Percentiles rank a stretch among this genome's conserved stretches.
These are phyloP conservation scores for Stegophylla sp. DNA, from an alignment of 2,888 invertebrate species.

Conservation along the genomic window DNA sequence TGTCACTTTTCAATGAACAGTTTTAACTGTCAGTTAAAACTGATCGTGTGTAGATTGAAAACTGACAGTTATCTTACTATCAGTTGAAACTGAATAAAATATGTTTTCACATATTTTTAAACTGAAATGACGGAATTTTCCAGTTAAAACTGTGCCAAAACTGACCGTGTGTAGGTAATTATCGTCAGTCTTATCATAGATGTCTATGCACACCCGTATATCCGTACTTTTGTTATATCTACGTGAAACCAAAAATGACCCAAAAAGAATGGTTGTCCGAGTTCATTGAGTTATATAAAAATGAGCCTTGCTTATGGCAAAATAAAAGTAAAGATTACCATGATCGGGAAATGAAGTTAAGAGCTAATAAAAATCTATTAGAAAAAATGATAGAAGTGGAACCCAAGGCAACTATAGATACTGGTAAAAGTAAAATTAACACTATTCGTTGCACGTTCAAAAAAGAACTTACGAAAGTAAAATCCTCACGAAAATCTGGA, in stretches of 20 bases:
- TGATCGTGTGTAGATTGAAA: slow-evolving; percentile 22
- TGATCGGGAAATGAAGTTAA: slow-evolving; percentile 25
- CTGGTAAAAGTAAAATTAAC: slow-evolving; percentile 23
- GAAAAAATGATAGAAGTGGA: slow-evolving; percentile 19
- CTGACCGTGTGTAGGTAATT: slow-evolving; percentile 4
- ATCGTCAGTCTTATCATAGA: no score
- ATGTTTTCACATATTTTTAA: slow-evolving; percentile 23
- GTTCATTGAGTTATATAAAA: slow-evolving; percentile 22
- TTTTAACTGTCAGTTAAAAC: slow-evolving; percentile 14
- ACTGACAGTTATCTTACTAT: slow-evolving; percentile 18
- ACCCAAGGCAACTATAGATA: slow-evolving; percentile 28
- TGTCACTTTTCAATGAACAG: not conserved
- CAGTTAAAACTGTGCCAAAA: slow-evolving; percentile 3
- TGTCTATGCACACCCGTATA: no score
- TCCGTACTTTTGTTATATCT: no score
- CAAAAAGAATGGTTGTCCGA: slow-evolving; percentile 31
- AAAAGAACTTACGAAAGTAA: slow-evolving; percentile 22
- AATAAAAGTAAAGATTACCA: slow-evolving; percentile 14
- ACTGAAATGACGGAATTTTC: slow-evolving; percentile 31
- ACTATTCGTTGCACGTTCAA: slow-evolving; percentile 24
- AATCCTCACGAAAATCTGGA: slow-evolving; percentile 22
- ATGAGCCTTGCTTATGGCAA: slow-evolving; percentile 28
- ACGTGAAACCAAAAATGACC: not conserved
- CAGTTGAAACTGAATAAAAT: slow-evolving; percentile 24
- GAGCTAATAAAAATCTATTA: slow-evolving; percentile 4